Percentiles rank a stretch among this genome's conserved stretches.
Evolutionary conservation across 2,113 vertebrate species (phyloP).

Genomic region (Conger conger): DNA sequence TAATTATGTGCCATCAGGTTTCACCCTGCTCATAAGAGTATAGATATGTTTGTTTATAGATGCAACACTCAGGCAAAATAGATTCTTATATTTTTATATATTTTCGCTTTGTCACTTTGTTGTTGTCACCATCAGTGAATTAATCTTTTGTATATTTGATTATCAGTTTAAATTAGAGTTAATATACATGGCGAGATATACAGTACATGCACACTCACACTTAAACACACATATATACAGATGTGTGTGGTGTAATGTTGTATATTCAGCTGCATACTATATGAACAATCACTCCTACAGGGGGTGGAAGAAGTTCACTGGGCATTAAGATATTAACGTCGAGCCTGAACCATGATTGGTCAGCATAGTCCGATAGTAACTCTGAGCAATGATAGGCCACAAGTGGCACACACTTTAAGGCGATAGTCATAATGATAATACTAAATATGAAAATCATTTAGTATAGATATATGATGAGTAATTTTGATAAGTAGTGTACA

Average conservation of each 20-base stretch:
- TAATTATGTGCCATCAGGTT: conserved; percentile 27
- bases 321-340: not conserved
- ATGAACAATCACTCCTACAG: not conserved
- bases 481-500: not conserved
- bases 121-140: not conserved
- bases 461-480: not conserved
- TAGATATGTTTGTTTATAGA: conserved; percentile 52
- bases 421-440: no score
- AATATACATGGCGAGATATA: not conserved
- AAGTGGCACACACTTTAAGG: no score
- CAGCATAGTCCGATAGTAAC: not conserved
- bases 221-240: not conserved
- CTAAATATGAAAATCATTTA: not conserved
- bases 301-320: not conserved
- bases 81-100: conserved; percentile 7
- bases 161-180: not conserved
- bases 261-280: not conserved
- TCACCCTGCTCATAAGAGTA: conserved; percentile 19
- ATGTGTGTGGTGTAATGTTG: not conserved
- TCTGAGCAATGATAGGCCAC: no score
- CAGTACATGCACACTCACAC: not conserved
- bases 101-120: not conserved
- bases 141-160: not conserved
- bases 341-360: not conserved
- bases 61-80: conserved; percentile 49